Base-by-base conservation (phyloP, 1,140 invertebrate genomes). In the Protaetia brevitarsis region DNA sequence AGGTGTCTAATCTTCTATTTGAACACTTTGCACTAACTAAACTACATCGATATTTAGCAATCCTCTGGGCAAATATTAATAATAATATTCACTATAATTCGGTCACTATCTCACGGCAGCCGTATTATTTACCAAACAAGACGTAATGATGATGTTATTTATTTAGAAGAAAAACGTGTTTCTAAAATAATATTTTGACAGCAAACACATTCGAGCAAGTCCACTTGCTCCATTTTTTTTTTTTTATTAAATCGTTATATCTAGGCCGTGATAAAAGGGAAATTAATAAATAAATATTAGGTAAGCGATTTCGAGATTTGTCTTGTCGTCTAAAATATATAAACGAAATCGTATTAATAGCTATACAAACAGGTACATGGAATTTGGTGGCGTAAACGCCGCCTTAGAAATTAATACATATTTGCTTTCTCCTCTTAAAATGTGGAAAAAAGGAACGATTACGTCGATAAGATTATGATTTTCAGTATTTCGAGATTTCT, bases 251-350 rank as follows among this genome's bases (percentile, higher is more conserved):
- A 23, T 37, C 19, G 19, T 51, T 51, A n/a, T 51, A 51, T 51
- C 41, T 51, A 51, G 41, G 41, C 16, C 41, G 41, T 19, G 41
- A 51, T 51, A 51, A 51, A 51, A 51, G 19, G 41, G 41, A 51
- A 51, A 51, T 51, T 51, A 51, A 51, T 51, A 51, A 51, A 51
- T 51, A 51, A 51, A 51, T 51, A 51, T 51, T 51, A 51, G 26
- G 41, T 23, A 51, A 51, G 6, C 13, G 41, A 51, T 51, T 23
- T 51, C 41, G 41, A 51, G 41, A 51, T 51, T 16, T 51, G n/a
- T 11, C 16, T 16, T 37, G 34, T 37, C 34, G n/a, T 11, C 41
- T 19, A 51, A 16, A 51, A 16, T 51, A 19, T 51, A 51, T 19
- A 51, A 51, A 51, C 26, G 26, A 51, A 51, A 19, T 51, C 19